A percentile compares a stretch with the other conserved stretches of the same genome.
These are phyloP conservation scores for Tipula vernalis DNA, from an alignment of 2,888 invertebrate genomes.

Conservation along the genomic window DNA sequence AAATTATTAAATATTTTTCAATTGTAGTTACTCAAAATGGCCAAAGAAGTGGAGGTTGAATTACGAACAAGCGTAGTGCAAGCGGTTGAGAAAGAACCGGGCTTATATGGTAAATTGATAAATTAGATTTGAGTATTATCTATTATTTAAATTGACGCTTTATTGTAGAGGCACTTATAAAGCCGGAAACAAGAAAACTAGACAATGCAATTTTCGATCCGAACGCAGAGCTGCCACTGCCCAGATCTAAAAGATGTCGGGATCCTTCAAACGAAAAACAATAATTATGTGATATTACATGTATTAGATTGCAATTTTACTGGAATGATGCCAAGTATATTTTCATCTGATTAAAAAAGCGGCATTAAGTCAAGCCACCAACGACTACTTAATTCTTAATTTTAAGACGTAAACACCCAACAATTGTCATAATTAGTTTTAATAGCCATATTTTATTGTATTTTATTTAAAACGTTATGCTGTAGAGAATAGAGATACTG, in stretches of 20 bases:
- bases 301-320: not conserved
- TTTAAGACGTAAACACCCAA: not conserved
- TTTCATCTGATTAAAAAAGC: not conserved
- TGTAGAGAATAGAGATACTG: not conserved
- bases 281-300: not conserved
- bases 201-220: conserved; percentile 53
- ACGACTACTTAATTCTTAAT: not conserved
- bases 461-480: not conserved
- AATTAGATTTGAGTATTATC: conserved; percentile 5
- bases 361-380: not conserved
- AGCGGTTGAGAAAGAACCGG: conserved; percentile 51
- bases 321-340: not conserved
- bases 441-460: not conserved
- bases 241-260: not conserved
- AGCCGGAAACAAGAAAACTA: conserved; percentile 44
- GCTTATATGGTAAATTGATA: conserved; percentile 44
- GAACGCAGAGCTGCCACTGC: conserved; percentile 13
- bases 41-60: conserved; percentile 55
- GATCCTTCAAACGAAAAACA: not conserved
- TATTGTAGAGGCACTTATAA: conserved; percentile 47
- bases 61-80: conserved; percentile 61
- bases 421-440: not conserved
- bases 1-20: too few relatives aligned
- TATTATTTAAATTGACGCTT: conserved; percentile 14
- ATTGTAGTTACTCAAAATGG: conserved; percentile 50